phyloP scores from a whole-genome alignment of 37 sponge, comb jelly and placozoan species.

The Tethya wilhelma region DNA sequence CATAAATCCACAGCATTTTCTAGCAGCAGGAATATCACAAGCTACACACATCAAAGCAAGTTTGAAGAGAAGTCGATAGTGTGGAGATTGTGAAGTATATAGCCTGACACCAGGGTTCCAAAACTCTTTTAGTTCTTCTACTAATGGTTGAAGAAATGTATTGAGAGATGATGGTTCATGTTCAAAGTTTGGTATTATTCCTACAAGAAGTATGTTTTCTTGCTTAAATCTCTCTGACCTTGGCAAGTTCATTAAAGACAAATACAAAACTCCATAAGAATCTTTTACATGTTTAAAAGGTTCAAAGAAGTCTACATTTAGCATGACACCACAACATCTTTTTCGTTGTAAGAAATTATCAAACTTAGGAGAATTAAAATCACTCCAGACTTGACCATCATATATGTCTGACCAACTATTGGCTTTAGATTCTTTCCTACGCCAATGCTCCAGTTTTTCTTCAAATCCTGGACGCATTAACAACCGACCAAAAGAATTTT shows the following conservation, averaged over 20 bases:
- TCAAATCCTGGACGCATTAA: constrained; percentile 18
- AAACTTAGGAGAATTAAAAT: neutral
- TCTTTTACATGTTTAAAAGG: constrained; percentile 9
- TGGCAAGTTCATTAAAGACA: constrained; percentile 12
- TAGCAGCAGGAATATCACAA: constrained; percentile 20
- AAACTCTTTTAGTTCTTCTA: neutral
- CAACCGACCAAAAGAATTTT: constrained; percentile 7
- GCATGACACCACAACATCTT: neutral
- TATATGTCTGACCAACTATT: neutral
- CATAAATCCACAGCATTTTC: neutral
- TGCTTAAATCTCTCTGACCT: constrained; percentile 4
- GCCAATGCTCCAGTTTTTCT: constrained; percentile 20
- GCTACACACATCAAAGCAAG: constrained; percentile 3
- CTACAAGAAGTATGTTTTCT: constrained; percentile 14
- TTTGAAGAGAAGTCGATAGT: neutral
- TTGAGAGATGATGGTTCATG: neutral
- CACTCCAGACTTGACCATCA: constrained; percentile 7
- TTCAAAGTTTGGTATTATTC: constrained; percentile 5
- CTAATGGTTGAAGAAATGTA: neutral
- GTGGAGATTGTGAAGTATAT: neutral
- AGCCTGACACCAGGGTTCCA: neutral
- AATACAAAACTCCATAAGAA: constrained; percentile 11
- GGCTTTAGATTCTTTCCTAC: neutral
- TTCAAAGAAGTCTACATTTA: constrained; percentile 17
- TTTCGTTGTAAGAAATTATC: neutral